Evolutionary conservation across 2,113 vertebrate species (phyloP), one percentile per base, ranked within the genome.

Genomic region (Edolisoma coerulescens): DNA sequence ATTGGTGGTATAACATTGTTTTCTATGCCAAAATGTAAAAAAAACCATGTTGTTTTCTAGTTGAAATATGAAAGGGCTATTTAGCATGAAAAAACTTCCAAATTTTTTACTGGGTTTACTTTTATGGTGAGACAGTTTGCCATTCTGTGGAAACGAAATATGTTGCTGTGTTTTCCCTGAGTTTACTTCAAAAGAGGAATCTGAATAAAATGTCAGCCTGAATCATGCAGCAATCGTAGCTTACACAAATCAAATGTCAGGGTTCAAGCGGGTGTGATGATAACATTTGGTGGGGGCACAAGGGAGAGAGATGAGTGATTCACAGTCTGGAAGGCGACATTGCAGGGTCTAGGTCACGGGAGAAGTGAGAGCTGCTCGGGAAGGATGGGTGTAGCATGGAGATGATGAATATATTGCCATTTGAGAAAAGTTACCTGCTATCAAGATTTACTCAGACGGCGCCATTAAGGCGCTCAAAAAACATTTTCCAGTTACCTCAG

Each of bases 161-260:
- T 4, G 13, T 50, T 57, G 37, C 52, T 61, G 44, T 30, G 30
- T 65, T 87, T 87, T 80, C 79, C 54, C n/a, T 8, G 28, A 74
- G 69, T 60, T 91, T 92, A 69, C 41, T 24, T 90, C 79, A 44
- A 57, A 89, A 68, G 63, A 77, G 18, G 30, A 87, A 61, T 54
- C 47, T 67, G 85, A 94, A 88, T 87, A 86, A 96, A 93, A 94
- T 56, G 80, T 81, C 89, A 94, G 71, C 26, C 61, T 26, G 56
- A 92, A 65, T 67, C 47, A 54, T 0, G 11, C 65, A 85, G 67
- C 33, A 53, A 63, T 18, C 10, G 37, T 15, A 53, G 45, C 60
- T 84, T 32, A 84, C 82, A 90, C 73, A 93, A 95, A 93, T 56
- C 91, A 88, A 85, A 90, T 91, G 83, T 73, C 94, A 95, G 57